Conservation (phyloP, 2,113 vertebrate species). For the Eolophus roseicapilla region DNA sequence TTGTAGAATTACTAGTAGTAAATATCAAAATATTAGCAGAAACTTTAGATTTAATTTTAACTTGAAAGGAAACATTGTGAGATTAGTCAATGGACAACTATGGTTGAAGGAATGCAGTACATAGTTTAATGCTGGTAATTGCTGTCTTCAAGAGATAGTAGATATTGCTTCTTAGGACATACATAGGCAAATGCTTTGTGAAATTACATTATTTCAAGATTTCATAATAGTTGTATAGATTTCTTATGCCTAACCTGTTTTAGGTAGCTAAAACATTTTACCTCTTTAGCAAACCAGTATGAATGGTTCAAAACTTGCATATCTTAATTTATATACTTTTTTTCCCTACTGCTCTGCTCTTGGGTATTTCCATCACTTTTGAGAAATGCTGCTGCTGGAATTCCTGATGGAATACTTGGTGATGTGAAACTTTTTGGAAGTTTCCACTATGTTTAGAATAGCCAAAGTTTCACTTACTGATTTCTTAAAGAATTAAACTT, state of each 20-base stretch:
- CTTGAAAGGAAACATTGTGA: background rate
- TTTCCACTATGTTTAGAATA: background rate
- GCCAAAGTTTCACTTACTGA: background rate
- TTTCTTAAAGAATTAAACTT: background rate
- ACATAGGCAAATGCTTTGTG: background rate
- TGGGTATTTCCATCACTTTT: background rate
- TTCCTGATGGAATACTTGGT: background rate
- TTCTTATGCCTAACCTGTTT: background rate
- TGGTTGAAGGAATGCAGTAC: background rate
- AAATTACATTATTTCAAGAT: background rate
- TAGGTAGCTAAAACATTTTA: background rate
- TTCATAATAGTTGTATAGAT: background rate
- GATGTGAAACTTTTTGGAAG: background rate
- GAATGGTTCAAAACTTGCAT: background rate
- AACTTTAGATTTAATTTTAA: background rate
- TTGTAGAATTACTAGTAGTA: background rate
- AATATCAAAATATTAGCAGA: background rate
- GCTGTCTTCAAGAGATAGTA: background rate
- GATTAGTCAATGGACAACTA: background rate
- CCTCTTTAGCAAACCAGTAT: background rate
- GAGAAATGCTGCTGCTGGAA: background rate
- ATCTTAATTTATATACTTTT: background rate
- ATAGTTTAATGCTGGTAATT: background rate
- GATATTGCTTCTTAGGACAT: background rate
- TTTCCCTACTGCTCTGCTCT: background rate